Conservation (phyloP, 2,797 vertebrate species). For the Betta splendens region DNA sequence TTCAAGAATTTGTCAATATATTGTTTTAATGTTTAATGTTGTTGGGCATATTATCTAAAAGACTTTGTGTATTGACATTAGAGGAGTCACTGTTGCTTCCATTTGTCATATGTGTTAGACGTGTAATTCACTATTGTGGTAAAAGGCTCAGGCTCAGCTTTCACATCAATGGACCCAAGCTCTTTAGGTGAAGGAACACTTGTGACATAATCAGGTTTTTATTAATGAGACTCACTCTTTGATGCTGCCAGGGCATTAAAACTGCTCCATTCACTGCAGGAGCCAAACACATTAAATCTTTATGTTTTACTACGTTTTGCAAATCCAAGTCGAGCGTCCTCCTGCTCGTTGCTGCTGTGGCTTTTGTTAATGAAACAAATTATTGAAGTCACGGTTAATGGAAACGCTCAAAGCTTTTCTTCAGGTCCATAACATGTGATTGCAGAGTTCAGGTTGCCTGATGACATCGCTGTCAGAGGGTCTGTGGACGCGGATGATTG, state of each 20-base stretch:
- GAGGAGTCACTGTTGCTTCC: no score
- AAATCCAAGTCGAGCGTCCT: neutral
- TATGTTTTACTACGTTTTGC: neutral
- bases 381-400: neutral
- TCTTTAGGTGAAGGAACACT: neutral
- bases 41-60: no score
- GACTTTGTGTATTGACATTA: no score
- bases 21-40: neutral
- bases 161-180: neutral
- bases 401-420: conserved; percentile 3
- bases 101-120: no score
- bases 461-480: no score
- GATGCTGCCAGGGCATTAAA: neutral
- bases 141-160: neutral
- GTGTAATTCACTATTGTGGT: no score
- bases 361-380: neutral
- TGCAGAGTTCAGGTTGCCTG: neutral
- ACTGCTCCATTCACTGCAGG: neutral
- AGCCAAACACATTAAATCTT: neutral
- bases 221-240: conserved; percentile 1
- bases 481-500: neutral
- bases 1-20: no score
- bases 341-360: neutral
- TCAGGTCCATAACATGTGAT: conserved; percentile 2
- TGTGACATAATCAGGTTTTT: neutral